A percentile compares a stretch with the other conserved stretches of the same genome.
Conservation (phyloP, 92 coral and sea anemone genomes). For the Muricea muricata region DNA sequence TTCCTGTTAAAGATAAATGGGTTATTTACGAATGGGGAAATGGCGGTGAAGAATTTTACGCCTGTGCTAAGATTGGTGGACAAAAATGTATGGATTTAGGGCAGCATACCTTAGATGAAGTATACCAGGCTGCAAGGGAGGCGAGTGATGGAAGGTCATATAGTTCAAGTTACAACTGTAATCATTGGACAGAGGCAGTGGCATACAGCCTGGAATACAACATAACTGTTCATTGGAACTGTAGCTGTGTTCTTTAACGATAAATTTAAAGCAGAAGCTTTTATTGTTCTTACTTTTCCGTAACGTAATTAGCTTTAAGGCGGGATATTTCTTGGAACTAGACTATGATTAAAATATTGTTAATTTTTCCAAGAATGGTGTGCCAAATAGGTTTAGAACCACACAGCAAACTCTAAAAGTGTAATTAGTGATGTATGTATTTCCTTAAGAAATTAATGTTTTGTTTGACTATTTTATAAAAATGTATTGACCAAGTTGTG, state of each 20-base stretch:
- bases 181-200: constrained; percentile 3
- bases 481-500: too few species aligned
- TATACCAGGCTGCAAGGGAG: background rate
- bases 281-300: too few species aligned
- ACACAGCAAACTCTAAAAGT: too few species aligned
- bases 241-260: background rate
- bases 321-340: too few species aligned
- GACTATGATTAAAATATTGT: too few species aligned
- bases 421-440: too few species aligned
- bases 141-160: background rate
- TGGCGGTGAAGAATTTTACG: background rate
- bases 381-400: too few species aligned
- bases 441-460: too few species aligned
- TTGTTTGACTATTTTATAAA: too few species aligned
- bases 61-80: background rate
- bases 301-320: too few species aligned
- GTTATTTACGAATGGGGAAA: background rate
- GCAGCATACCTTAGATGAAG: background rate
- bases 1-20: background rate
- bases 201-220: background rate
- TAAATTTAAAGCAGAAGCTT: too few species aligned
- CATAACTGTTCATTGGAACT: background rate
- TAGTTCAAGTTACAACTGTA: background rate
- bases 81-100: constrained; percentile 1
- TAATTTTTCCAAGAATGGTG: too few species aligned